Evolutionary conservation across 2,797 vertebrate species (phyloP), one percentile per base, ranked within the genome.

Genomic region (Spea hammondii): DNA sequence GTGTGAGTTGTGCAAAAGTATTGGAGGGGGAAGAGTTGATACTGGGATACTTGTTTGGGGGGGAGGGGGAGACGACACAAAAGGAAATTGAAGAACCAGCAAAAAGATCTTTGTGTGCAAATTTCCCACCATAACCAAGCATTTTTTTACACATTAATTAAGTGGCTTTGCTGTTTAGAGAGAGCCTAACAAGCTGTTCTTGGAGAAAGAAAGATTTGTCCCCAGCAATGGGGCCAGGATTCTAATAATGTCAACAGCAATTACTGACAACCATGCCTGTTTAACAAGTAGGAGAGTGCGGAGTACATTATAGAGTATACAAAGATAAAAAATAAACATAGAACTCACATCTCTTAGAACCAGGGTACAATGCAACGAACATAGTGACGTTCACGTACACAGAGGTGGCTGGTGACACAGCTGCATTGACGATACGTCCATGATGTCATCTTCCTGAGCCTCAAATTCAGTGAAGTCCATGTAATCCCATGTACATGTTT

Each of bases 131-230:
- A 83, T 78, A 85, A 86, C 80, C 69, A 79, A 93, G 88, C 90
- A 91, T 53, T 65, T 77, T 93, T 92, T 93, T 91, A 88, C 87
- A 93, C 92, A 94, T 95, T 97, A 98, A 98, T 98, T 97, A 97
- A 97, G 94, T 91, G 93, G 91, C 89, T 92, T 94, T 92, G 90
- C 91, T 94, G 93, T 92, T 90, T 86, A 65, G 90, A 85, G 83
- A 84, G 82, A 87, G 90, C 92, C 94, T 98, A 98, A 98, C 93
- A 90, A 96, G 95, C 93, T 91, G 89, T 93, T 89, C 90, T 87
- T 88, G 91, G 93, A 97, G 96, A 98, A 98, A 96, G 95, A 94
- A 91, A 92, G 95, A 92, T 94, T 96, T 98, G 96, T 99, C 92
- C 94, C 90, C 90, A 93, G 93, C 93, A 87, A 90, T 84, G 88